phyloP scores from a whole-genome alignment of 2,113 vertebrate species.

The Colinus virginianus region DNA sequence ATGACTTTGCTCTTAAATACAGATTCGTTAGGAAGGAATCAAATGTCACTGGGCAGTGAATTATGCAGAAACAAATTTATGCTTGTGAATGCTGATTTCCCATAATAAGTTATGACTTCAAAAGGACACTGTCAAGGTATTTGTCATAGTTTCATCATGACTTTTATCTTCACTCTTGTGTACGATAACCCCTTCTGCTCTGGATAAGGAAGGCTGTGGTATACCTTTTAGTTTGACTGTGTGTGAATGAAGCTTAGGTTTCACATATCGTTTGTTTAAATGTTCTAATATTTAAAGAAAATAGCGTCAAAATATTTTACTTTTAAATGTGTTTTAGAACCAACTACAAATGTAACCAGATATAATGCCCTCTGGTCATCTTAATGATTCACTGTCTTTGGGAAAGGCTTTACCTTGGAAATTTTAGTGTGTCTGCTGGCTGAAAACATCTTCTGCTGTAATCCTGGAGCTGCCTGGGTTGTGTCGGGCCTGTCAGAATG shows the following conservation, averaged over 20 bases:
- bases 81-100: conserved; percentile 56
- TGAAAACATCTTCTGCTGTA: background rate
- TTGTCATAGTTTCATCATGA: conserved; percentile 13
- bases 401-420: background rate
- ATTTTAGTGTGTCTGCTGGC: background rate
- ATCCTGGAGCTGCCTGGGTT: background rate
- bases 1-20: conserved; percentile 71
- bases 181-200: background rate
- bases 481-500: background rate
- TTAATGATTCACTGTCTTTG: background rate
- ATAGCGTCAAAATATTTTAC: background rate
- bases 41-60: conserved; percentile 72
- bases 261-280: background rate
- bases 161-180: background rate
- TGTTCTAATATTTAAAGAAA: background rate
- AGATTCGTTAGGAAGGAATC: conserved; percentile 67
- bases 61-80: conserved; percentile 65
- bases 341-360: background rate
- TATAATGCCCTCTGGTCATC: background rate
- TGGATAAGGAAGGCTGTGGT: background rate
- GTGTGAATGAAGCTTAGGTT: background rate
- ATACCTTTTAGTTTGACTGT: background rate
- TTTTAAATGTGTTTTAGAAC: background rate
- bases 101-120: conserved; percentile 38
- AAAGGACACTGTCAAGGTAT: conserved; percentile 48